phyloP scores from a whole-genome alignment of 2,797 vertebrate species.

The Macropus fuliginosus region DNA sequence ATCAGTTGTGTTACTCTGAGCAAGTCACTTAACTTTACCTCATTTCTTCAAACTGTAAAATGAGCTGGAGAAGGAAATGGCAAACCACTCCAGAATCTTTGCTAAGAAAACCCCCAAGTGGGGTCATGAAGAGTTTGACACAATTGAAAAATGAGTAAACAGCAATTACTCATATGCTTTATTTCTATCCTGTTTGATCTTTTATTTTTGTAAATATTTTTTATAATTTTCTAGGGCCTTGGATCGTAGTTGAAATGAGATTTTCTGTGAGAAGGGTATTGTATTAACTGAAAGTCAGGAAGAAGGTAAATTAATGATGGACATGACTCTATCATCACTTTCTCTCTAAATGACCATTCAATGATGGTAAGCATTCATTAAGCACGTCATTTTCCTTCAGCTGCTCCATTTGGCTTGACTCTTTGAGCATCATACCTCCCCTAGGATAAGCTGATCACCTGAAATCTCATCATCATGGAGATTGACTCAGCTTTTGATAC shows the following conservation, averaged over 20 bases:
- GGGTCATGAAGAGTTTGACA: neutral
- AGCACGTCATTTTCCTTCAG: neutral
- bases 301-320: constrained; percentile 23
- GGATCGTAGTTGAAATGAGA: constrained; percentile 23
- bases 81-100: neutral
- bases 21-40: too few species aligned
- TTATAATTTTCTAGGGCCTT: neutral
- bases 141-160: neutral
- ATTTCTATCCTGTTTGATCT: constrained; percentile 34
- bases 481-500: neutral
- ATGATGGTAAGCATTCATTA: neutral
- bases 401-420: neutral
- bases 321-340: neutral
- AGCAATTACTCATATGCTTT: neutral
- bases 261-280: neutral
- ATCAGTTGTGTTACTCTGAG: neutral
- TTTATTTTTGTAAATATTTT: constrained; percentile 25
- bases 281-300: neutral
- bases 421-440: neutral
- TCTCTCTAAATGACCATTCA: neutral
- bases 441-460: neutral
- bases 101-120: neutral
- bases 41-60: too few species aligned
- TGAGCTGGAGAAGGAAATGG: too few species aligned
- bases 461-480: neutral